Evolutionary conservation across 2,113 vertebrate genomes (phyloP), one percentile per base, ranked within the genome.

Genomic region (Misgurnus anguillicaudatus): DNA sequence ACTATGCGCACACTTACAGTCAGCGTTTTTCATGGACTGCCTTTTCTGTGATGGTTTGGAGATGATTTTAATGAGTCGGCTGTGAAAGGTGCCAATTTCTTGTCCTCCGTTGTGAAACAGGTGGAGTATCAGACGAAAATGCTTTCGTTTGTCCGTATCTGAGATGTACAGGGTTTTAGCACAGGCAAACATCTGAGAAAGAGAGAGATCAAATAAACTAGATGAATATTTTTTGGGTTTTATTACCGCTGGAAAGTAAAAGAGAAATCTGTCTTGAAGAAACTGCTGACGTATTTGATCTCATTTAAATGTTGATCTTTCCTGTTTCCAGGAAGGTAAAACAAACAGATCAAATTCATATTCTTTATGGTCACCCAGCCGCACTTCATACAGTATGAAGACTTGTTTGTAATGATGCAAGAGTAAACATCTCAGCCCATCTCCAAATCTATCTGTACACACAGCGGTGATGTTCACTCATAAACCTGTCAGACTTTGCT

Each of bases 21-120:
- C 97, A 0, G 95, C 96, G 75, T 99, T 98, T 89, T 98, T 99
- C 94, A 98, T 94, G 0, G 95, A 97, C 90, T 99, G 97, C 83
- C 97, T 98, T 89, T 98, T 99, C 93, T 99, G 96, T 0, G 97
- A 99, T 0, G 97, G 97, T 86, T 99, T 99, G 78, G 97, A 99
- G 92, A 99, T 99, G 79, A 99, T 94, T 87, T 98, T 98, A 90
- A 99, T 99, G 87, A 95, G 91, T 83, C 92, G 91, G 91, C 97
- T 98, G 87, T 97, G 94, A 87, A 98, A 99, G 0, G 93, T 94
- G 21, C 96, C 97, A 0, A 98, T 93, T 87, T 98, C 96, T 85
- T 92, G 94, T 83, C 96, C 94, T 0, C 93, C 94, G 51, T 90
- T 90, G 82, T 95, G 87, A 90, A 95, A 94, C 13, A 99, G 93